Evolutionary conservation across 2,797 vertebrate genomes (phyloP).

Genomic region (Oryzias dopingdopingensis): DNA sequence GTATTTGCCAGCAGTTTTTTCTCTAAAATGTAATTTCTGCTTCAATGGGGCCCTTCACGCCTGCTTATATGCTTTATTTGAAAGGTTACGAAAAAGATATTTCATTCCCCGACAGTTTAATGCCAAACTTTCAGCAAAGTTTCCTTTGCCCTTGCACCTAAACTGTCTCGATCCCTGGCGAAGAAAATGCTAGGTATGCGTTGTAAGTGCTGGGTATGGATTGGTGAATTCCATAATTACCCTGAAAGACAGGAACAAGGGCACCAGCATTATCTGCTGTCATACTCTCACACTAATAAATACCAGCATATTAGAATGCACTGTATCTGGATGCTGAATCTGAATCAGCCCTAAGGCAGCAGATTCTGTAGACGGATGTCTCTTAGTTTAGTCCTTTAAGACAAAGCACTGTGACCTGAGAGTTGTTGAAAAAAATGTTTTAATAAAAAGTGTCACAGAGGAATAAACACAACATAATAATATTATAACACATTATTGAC

Average conservation of each 20-base stretch:
- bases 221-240: constrained; percentile 67
- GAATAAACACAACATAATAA: constrained; percentile 24
- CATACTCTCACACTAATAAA: constrained; percentile 72
- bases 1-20: constrained; percentile 40
- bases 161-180: constrained; percentile 29
- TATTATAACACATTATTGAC: constrained; percentile 12
- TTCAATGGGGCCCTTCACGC: constrained; percentile 15
- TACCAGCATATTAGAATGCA: constrained; percentile 68
- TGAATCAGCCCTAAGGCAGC: constrained; percentile 56
- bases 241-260: constrained; percentile 74
- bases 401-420: constrained; percentile 24
- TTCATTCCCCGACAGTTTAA: constrained; percentile 23
- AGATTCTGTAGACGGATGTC: constrained; percentile 42
- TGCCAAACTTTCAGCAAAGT: constrained; percentile 41
- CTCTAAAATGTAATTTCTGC: constrained; percentile 41
- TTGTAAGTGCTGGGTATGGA: constrained; percentile 42
- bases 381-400: constrained; percentile 32
- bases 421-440: constrained; percentile 14
- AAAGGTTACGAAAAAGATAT: constrained; percentile 31
- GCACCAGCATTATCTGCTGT: constrained; percentile 64
- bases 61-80: constrained; percentile 24
- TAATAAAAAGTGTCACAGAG: constrained; percentile 30
- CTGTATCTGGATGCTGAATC: constrained; percentile 58
- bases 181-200: constrained; percentile 28
- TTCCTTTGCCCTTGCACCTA: constrained; percentile 43